Evolutionary conservation across 2,113 vertebrate species (phyloP).

Genomic region (Antennarius striatus): DNA sequence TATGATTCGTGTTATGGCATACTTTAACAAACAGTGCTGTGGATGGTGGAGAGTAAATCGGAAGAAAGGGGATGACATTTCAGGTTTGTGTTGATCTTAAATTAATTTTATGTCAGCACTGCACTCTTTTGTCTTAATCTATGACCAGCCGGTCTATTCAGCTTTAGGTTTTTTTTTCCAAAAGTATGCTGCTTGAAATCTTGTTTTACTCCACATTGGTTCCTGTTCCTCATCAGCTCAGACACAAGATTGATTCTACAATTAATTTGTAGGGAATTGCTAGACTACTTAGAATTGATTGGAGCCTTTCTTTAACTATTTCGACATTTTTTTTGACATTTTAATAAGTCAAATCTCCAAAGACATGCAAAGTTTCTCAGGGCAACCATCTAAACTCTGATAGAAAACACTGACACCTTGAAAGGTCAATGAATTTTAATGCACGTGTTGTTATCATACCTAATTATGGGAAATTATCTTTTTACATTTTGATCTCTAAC

Average conservation of each 20-base stretch:
- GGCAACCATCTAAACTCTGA: slow-evolving; percentile 7
- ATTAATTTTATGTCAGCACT: too few relatives aligned
- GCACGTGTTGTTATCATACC: slow-evolving; percentile 8
- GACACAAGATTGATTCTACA: slow-evolving; percentile 22
- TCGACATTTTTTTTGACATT: background rate
- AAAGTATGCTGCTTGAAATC: too few relatives aligned
- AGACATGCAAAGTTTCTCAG: slow-evolving; percentile 7
- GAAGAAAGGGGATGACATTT: background rate
- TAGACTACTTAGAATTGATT: slow-evolving; percentile 30
- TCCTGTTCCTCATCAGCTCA: slow-evolving; percentile 26
- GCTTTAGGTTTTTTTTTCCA: too few relatives aligned
- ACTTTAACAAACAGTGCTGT: background rate
- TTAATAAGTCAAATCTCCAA: slow-evolving; percentile 30
- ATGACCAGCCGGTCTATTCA: too few relatives aligned
- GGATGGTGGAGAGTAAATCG: background rate
- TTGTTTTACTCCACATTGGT: slow-evolving; percentile 1
- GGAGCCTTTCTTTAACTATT: background rate
- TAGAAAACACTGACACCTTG: slow-evolving; percentile 9
- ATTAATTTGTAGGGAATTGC: slow-evolving; percentile 24
- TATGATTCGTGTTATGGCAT: background rate
- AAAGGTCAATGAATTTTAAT: slow-evolving; percentile 14
- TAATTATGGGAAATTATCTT: slow-evolving; percentile 35
- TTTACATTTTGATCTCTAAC: slow-evolving; percentile 39
- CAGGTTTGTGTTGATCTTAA: background rate
- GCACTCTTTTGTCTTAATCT: too few relatives aligned